A percentile compares a stretch with the other conserved stretches of the same genome.
phyloP scores from a whole-genome alignment of 2,797 vertebrate genomes.

The Phrynocephalus vlangalii region DNA sequence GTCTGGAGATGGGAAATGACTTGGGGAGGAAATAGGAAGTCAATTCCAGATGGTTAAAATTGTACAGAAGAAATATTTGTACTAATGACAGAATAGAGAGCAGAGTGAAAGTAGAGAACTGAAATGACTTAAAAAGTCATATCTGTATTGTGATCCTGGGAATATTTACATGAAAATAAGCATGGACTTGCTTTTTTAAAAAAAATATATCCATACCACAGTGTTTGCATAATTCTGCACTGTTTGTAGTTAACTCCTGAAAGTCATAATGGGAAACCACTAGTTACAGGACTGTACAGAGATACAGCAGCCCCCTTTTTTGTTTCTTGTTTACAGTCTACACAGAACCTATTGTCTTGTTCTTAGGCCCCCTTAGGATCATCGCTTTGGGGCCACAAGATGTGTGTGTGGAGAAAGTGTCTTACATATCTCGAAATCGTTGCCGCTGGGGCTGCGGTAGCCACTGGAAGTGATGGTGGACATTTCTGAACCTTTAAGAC shows the following conservation, averaged over 20 bases:
- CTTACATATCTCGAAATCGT: too few relatives aligned
- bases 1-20: conserved; percentile 59
- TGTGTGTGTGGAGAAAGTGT: too few relatives aligned
- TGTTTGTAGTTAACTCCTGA: too few relatives aligned
- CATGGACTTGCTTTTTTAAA: not conserved
- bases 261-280: too few relatives aligned
- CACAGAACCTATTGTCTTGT: not conserved
- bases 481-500: too few relatives aligned
- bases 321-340: not conserved
- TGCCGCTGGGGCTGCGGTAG: too few relatives aligned
- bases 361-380: not conserved
- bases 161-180: conserved; percentile 4
- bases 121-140: not conserved
- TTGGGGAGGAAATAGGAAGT: conserved; percentile 51
- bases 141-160: not conserved
- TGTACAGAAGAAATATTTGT: conserved; percentile 28
- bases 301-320: not conserved
- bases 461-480: too few relatives aligned
- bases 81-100: conserved; percentile 13
- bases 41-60: conserved; percentile 56
- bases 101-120: conserved; percentile 12
- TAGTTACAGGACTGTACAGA: not conserved
- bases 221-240: not conserved
- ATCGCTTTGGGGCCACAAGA: too few relatives aligned
- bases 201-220: not conserved